These are phyloP conservation scores for Ferdinandea cuprea DNA, from an alignment of 2,888 invertebrate species.

Conservation along the genomic window DNA sequence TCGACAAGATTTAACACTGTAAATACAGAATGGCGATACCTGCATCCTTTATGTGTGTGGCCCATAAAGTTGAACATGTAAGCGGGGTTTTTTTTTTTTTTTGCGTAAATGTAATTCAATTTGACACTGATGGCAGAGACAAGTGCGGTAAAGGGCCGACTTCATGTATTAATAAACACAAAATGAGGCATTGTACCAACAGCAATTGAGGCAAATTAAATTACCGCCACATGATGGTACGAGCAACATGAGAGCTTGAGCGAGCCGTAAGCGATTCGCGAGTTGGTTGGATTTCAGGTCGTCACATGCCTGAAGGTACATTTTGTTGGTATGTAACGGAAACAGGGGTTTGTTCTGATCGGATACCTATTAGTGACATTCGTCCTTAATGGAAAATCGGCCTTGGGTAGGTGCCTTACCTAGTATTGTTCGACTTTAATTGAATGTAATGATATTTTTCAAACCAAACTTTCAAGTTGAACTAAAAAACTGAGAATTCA, in stretches of 20 bases:
- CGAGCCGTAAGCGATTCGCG: neutral
- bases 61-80: conserved; percentile 7
- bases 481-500: too few species aligned
- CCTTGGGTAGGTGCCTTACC: too few species aligned
- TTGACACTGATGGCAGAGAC: neutral
- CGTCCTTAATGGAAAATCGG: too few species aligned
- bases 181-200: neutral
- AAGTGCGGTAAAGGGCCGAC: neutral
- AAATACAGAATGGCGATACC: conserved; percentile 21
- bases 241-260: neutral
- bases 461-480: too few species aligned
- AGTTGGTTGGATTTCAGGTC: neutral
- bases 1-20: conserved; percentile 44
- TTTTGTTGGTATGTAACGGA: neutral
- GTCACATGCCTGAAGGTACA: neutral
- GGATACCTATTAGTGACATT: too few species aligned
- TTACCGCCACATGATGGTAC: conserved; percentile 1
- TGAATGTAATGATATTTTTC: too few species aligned
- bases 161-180: neutral
- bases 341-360: too few species aligned
- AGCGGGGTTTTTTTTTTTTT: neutral
- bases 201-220: conserved; percentile 11
- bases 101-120: conserved; percentile 18
- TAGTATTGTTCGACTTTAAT: too few species aligned
- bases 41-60: conserved; percentile 12